Evolutionary conservation across 2,797 vertebrate species (phyloP), one percentile per base, ranked within the genome.

Genomic region (Galaxias olidus): DNA sequence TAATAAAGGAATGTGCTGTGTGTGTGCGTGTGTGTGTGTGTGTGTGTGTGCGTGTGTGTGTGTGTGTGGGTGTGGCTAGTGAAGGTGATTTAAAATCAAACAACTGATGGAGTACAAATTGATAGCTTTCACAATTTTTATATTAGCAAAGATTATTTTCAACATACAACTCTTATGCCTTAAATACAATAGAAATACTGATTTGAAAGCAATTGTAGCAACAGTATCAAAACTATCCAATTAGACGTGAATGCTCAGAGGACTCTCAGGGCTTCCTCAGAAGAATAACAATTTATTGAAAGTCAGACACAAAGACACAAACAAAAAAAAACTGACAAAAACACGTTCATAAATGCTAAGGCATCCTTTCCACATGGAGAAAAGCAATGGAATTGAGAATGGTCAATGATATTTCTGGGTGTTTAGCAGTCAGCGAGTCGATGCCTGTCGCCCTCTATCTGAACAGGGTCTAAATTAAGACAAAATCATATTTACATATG

Each of bases 401-500:
- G 80, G 68, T 67, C 84, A 86, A 85, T 90, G 79, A 88, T 81
- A 74, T 80, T 68, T 72, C 74, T 9, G 60, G 74, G 77, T 87
- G 71, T 87, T 87, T 89, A 85, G 73, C 76, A 87, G 82, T 85
- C 88, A 61, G 59, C 0, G 10, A 77, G 82, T 84, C 82, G 72
- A 69, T 82, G 67, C 79, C 61, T 66, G 62, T 68, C 69, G 67
- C 71, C 60, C 62, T 76, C 77, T 76, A 82, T 84, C 80, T 82
- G 77, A 84, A 86, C 79, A 82, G 55, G 76, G 79, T 82, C 78
- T 65, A 82, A 81, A 83, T 71, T 69, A 74, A 79, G 79, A 72
- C 75, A 83, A 80, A 85, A 80, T 72, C 73, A 69, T 46, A 84
- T 84, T 83, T 81, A 74, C 84, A 87, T 88, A 90, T 88, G 86